A percentile compares a stretch with the other conserved stretches of the same genome.
phyloP scores from a whole-genome alignment of 2,113 vertebrate species.

The Equus quagga region DNA sequence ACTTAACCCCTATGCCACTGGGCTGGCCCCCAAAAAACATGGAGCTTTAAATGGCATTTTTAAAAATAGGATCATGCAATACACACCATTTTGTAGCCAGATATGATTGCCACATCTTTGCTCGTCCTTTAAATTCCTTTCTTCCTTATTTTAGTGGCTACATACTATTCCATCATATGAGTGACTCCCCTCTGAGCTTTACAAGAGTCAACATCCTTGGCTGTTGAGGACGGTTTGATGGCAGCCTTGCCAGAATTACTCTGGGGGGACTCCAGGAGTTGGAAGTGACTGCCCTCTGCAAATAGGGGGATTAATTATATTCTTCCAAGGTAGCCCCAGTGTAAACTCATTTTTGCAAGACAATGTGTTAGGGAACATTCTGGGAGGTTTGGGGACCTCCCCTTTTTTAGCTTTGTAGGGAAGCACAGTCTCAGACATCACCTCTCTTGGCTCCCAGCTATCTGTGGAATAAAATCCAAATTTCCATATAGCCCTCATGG shows the following conservation, averaged over 20 bases:
- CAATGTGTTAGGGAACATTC: background rate
- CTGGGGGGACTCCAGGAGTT: background rate
- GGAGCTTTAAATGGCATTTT: background rate
- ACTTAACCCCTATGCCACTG: too few relatives aligned
- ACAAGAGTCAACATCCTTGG: background rate
- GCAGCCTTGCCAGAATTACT: background rate
- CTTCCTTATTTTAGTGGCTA: background rate
- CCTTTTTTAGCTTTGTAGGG: background rate
- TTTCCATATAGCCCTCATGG: rapidly evolving
- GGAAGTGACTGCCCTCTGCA: background rate
- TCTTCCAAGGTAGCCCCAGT: background rate
- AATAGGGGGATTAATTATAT: background rate
- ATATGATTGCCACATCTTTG: background rate
- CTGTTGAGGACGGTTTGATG: background rate
- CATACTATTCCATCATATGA: background rate
- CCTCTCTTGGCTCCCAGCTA: background rate
- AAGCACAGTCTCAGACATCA: background rate
- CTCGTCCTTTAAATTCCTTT: background rate
- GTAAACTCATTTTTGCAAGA: background rate
- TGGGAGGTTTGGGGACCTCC: background rate
- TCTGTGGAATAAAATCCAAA: background rate
- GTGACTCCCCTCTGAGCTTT: background rate
- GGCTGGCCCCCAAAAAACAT: too few relatives aligned
- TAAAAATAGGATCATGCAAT: background rate
- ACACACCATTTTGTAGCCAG: background rate